Evolutionary conservation across 2,797 vertebrate genomes (phyloP).

Genomic region (Geotrypetes seraphini): DNA sequence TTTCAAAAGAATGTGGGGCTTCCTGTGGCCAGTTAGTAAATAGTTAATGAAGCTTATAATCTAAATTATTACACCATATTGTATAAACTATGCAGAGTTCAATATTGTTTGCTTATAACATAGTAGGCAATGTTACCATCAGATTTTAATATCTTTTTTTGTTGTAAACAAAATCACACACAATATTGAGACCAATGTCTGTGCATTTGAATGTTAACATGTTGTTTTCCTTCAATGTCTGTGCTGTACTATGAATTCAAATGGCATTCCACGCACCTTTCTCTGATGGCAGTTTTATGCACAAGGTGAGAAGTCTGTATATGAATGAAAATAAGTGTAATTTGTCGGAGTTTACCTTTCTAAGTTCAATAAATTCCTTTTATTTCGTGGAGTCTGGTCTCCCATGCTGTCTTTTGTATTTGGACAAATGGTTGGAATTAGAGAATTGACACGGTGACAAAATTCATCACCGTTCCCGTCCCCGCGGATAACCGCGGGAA

Average conservation of each 20-base stretch:
- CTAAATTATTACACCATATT: slow-evolving; percentile 74
- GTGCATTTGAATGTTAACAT: slow-evolving; percentile 70
- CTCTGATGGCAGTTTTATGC: slow-evolving; percentile 59
- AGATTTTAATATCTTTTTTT: slow-evolving; percentile 86
- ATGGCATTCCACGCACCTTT: slow-evolving; percentile 55
- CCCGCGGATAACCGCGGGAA: too few species aligned
- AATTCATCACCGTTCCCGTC: too few species aligned
- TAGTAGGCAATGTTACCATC: slow-evolving; percentile 82
- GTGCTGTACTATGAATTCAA: slow-evolving; percentile 59
- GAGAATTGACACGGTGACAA: too few species aligned
- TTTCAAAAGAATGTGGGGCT: slow-evolving; percentile 92
- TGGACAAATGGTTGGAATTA: too few species aligned
- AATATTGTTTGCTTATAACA: slow-evolving; percentile 86
- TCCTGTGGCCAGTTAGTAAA: slow-evolving; percentile 81
- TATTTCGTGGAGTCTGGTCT: slow-evolving; percentile 60
- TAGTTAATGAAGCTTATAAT: slow-evolving; percentile 77
- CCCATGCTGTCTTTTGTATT: too few species aligned
- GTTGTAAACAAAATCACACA: slow-evolving; percentile 78
- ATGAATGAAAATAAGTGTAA: slow-evolving; percentile 63
- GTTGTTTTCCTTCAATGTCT: slow-evolving; percentile 61
- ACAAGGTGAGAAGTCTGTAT: slow-evolving; percentile 52
- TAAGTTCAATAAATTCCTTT: slow-evolving; percentile 89
- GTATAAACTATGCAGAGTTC: slow-evolving; percentile 93
- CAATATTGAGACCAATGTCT: slow-evolving; percentile 67
- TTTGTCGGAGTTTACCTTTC: slow-evolving; percentile 78